Base-by-base conservation (phyloP, 2,797 vertebrate species). In the Acridotheres tristis region DNA sequence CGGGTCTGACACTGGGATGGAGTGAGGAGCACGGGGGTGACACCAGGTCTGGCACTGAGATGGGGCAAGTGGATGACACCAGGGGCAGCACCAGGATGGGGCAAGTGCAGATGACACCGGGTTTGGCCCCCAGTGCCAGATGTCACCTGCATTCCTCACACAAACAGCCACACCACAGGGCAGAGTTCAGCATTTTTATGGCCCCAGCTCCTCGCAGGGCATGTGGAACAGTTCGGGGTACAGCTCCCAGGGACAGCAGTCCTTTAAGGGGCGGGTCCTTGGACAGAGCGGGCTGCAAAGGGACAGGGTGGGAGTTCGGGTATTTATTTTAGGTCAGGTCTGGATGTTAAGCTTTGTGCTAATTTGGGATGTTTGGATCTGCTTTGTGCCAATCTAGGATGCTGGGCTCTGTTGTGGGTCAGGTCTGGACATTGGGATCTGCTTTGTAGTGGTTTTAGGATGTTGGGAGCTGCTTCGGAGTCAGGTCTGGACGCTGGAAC, bases 1-100 rank as follows among this genome's bases (percentile, higher is more conserved):
- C 16, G 22, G 13, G 6, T 67, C 27, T 6, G 12, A 27, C 18
- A 27, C 10, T 29, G 21, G 23, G 25, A 62, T 40, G 13, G 55
- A 16, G 45, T 0, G 2, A 38, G 11, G 54, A 26, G 26, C 11
- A 26, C 5, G 1, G 4, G 5, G 5, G 4, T 8, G 5, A 6
- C 21, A 54, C 7, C 19, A 17, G 14, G 8, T 61, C 19, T 8
- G 13, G n/a, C 19, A 29, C 11, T 25, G 22, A 16, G 21, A 48
- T 36, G 8, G 42, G 14, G 13, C 13, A 30, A 43, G 20, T 5
- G 21, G 23, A 21, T 71, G 50, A 78, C 34, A 55, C 10, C 50
- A 25, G 20, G 20, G 12, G 6, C 12, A 20, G 65, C 34, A 48
- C 11, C 20, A 17, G 12, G 50, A 77, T 36, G 36, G 30, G 26